Base-by-base conservation (phyloP, 2,797 vertebrate genomes). In the Delichon dasypus region DNA sequence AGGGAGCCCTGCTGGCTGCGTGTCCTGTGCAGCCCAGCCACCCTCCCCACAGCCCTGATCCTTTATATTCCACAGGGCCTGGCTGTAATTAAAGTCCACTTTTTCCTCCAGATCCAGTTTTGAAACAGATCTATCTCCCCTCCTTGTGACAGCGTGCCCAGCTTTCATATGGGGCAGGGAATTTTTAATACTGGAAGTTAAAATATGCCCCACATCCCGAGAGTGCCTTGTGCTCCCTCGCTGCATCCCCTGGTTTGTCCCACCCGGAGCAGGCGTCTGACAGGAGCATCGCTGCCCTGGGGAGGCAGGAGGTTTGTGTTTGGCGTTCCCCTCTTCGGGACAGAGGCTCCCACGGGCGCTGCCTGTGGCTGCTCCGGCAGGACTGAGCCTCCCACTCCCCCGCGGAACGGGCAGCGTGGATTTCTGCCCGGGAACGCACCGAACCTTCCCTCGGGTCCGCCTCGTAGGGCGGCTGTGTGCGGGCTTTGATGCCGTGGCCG, bases 351-450 rank as follows among this genome's bases (percentile, higher is more conserved):
- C 5, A 3, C 0, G 3, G 54, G 54, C 23, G 86, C 54, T 72
- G 50, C 78, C 18, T 2, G 51, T 3, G 36, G 90, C 62, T 21
- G 13, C 47, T 36, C 68, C 67, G 4, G 2, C 61, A 14, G 65
- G 34, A 19, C 15, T 12, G 47, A 40, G 27, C 44, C 38, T 54
- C 64, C 17, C 2, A 1, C 40, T 30, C 26, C 7, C 27, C 44
- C 9, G 1, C 0, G 22, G 74, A 5, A 2, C 0, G 5, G 7
- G 25, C 79, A 36, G 17, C 10, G 2, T 4, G 2, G 1, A 5
- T 40, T 47, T 60, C 2, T 34, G 74, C 62, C 32, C 1, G 5
- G 2, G 67, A 45, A 2, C 0, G 20, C 60, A 1, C 50, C 0
- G 12, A 45, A 10, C 74, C 62, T 64, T 11, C 15, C 81, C 48